A percentile compares a stretch with the other conserved stretches of the same genome.
Evolutionary conservation across 2,113 vertebrate species (phyloP).

Genomic region (Psittacula cyanocephala): DNA sequence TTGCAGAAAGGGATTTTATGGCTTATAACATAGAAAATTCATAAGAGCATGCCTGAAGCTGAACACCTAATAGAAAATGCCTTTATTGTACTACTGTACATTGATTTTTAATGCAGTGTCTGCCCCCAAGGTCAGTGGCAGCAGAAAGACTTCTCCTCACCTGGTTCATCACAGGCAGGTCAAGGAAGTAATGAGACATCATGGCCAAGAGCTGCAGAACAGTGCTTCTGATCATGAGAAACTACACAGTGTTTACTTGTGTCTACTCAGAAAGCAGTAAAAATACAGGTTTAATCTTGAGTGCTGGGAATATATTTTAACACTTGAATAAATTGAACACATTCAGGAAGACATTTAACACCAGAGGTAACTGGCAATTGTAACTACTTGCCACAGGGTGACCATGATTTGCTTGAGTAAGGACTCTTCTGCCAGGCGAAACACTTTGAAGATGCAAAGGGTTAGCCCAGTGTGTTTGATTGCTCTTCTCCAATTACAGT

Average conservation of each 20-base stretch:
- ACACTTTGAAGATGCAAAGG: neutral
- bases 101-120: neutral
- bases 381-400: neutral
- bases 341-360: neutral
- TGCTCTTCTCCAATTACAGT: neutral
- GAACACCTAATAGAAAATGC: neutral
- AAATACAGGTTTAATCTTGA: constrained; percentile 2
- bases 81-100: neutral
- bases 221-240: neutral
- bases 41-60: neutral
- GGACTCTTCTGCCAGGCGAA: neutral
- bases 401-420: constrained; percentile 32
- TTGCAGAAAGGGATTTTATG: constrained; percentile 21
- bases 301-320: neutral
- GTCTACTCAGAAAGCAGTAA: constrained; percentile 17
- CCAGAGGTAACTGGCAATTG: neutral
- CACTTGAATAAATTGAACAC: neutral
- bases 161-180: neutral
- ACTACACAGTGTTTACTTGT: neutral
- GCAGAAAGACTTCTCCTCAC: neutral
- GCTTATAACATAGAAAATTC: constrained; percentile 36
- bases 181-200: neutral
- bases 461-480: neutral
- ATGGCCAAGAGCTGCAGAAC: neutral
- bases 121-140: neutral